Evolutionary conservation across 2,797 vertebrate species (phyloP), one percentile per base, ranked within the genome.

Genomic region (Crax fasciolata): DNA sequence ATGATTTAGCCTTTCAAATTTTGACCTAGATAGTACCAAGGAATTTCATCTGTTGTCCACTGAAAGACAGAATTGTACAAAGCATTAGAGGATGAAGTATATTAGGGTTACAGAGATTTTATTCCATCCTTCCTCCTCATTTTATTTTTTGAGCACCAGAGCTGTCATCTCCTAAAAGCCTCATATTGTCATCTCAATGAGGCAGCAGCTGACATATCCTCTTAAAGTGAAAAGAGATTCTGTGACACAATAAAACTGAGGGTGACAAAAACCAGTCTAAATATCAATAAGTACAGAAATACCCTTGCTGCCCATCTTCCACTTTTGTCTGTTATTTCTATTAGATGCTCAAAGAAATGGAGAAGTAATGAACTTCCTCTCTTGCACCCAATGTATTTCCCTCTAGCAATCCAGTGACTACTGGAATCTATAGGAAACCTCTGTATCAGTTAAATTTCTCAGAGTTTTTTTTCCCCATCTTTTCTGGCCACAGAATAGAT

Each of bases 151-250:
- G 16, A 63, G 48, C 41, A 44, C 38, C 67, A 46, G 49, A 75
- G 48, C 68, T 89, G 61, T 55, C 79, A 93, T 35, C 46, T 73
- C 73, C 58, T 93, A 91, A 96, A 93, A 95, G 39, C 84, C 66
- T 75, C 14, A 1, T 18, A n/a, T 38, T 20, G 18, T 74, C 81
- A 76, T 44, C 57, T 85, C 55, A n/a, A 81, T 76, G 89, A 88
- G 54, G 87, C 57, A 81, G 67, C 30, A 54, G 28, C 35, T 61
- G 70, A 87, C 62, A 76, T 0, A 2, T 58, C 21, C 43, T 39
- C 65, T 74, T 72, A 61, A 85, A 85, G 54, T 54, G 28, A 93
- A 89, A 84, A 68, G 59, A 90, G 58, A 76, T 68, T 94, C 73
- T 80, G 43, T 84, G 88, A 54, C 46, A 84, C 35, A 82, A 65